Percentiles rank a stretch among this genome's conserved stretches.
These are phyloP conservation scores for Drosophila multiciliata DNA, from an alignment of 2,888 invertebrate species.

Conservation along the genomic window DNA sequence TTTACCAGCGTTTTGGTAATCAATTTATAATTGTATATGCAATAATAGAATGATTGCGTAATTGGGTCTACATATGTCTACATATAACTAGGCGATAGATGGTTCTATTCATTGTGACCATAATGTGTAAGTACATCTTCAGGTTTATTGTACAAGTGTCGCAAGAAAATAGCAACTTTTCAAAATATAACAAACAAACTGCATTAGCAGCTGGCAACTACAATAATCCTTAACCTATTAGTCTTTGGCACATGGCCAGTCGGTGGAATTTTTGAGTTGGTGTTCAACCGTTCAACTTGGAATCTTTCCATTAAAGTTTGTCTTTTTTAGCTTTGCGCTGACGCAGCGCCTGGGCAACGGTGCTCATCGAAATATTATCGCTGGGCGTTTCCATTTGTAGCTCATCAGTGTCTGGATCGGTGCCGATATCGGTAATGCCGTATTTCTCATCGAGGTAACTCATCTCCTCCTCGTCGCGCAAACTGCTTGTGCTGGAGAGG, in stretches of 20 bases:
- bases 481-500: conserved; percentile 65
- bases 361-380: conserved; percentile 22
- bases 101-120: conserved; percentile 1
- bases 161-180: conserved; percentile 27
- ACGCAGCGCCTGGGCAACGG: conserved; percentile 25
- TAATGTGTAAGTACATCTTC: conserved; percentile 16
- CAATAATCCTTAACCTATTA: conserved; percentile 44
- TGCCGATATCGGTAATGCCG: conserved; percentile 78
- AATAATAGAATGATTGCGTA: not conserved
- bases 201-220: conserved; percentile 21
- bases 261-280: conserved; percentile 20
- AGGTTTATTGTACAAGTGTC: conserved; percentile 31
- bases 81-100: not conserved
- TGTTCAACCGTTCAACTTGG: not conserved
- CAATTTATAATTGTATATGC: not conserved
- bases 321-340: conserved; percentile 42
- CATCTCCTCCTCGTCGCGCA: conserved; percentile 83
- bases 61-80: not conserved
- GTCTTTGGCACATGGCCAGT: conserved; percentile 45
- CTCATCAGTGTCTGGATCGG: conserved; percentile 44
- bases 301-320: conserved; percentile 20
- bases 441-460: conserved; percentile 82
- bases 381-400: conserved; percentile 44
- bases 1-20: not conserved
- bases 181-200: conserved; percentile 13